Percentiles rank a stretch among this genome's conserved stretches.
Conservation (phyloP, 2,888 invertebrate species). For the Amphipyra tragopoginis region DNA sequence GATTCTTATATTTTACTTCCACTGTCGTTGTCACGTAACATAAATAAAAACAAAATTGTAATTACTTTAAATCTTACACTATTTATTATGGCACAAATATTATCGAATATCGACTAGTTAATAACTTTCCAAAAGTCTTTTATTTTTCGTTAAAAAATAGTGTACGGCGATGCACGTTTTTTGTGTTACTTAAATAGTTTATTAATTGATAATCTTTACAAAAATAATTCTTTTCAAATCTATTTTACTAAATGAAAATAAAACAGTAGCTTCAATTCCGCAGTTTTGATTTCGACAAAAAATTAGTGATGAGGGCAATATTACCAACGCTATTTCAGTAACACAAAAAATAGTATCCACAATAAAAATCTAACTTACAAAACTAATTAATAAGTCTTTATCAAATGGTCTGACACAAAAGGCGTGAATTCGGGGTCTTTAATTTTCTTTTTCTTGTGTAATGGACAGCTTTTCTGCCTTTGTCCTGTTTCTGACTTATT, state of each 20-base stretch:
- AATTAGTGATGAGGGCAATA: background rate
- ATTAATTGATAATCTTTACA: no score
- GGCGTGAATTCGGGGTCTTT: conserved; percentile 77
- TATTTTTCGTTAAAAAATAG: conserved; percentile 54
- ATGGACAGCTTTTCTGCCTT: conserved; percentile 81
- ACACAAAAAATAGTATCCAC: conserved; percentile 44
- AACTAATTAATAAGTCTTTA: conserved; percentile 83
- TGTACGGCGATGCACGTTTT: conserved; percentile 24
- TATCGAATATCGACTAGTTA: conserved; percentile 42
- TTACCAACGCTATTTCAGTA: conserved; percentile 15
- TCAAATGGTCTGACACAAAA: conserved; percentile 82
- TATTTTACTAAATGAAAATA: background rate
- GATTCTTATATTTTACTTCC: background rate
- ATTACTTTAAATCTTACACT: conserved; percentile 27
- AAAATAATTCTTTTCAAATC: background rate
- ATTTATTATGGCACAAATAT: conserved; percentile 58
- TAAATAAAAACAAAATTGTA: background rate
- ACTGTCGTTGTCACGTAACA: background rate
- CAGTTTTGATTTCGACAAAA: background rate
- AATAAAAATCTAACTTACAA: conserved; percentile 42
- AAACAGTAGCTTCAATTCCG: background rate
- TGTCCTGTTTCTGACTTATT: conserved; percentile 83
- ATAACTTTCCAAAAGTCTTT: conserved; percentile 57
- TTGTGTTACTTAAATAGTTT: conserved; percentile 41
- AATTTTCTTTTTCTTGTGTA: conserved; percentile 81